Conservation (phyloP, 2,113 vertebrate species). For the Gallinago jamesoni region DNA sequence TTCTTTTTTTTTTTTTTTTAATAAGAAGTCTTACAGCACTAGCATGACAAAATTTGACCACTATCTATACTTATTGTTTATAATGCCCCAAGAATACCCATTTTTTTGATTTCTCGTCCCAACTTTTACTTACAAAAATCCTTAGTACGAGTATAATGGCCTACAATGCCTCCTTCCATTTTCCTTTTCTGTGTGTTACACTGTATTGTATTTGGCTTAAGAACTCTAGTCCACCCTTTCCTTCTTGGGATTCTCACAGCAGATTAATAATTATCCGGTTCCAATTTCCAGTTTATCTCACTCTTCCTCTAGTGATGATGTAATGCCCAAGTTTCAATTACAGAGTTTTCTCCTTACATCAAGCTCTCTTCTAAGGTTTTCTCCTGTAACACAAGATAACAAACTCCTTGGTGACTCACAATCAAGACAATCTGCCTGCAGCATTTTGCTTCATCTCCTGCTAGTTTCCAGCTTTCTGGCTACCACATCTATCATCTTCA, state of each 20-base stretch:
- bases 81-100: neutral
- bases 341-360: neutral
- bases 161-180: neutral
- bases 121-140: neutral
- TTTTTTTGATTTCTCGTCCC: neutral
- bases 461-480: neutral
- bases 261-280: neutral
- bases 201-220: neutral
- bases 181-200: neutral
- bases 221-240: neutral
- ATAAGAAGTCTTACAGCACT: neutral
- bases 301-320: neutral
- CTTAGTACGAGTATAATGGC: accelerated
- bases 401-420: neutral
- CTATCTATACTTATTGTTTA: neutral
- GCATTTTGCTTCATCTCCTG: neutral
- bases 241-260: neutral
- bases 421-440: neutral
- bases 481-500: neutral
- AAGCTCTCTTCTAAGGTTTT: neutral
- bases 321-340: neutral
- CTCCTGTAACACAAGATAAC: neutral
- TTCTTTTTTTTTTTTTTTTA: neutral
- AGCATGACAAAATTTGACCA: neutral
- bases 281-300: neutral